These are phyloP conservation scores for Hedychridium roseum DNA, from an alignment of 2,888 invertebrate genomes.

Conservation along the genomic window DNA sequence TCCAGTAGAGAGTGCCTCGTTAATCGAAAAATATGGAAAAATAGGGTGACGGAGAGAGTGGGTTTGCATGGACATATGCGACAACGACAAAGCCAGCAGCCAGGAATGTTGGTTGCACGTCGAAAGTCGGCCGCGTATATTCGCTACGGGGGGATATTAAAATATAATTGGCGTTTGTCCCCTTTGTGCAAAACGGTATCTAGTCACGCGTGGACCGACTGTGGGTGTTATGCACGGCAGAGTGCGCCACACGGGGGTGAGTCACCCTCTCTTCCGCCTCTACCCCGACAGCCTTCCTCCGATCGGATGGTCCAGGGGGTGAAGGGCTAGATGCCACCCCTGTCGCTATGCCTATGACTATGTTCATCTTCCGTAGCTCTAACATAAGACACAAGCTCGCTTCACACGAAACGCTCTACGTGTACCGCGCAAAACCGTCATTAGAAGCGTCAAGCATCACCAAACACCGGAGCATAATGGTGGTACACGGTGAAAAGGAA, in stretches of 20 bases:
- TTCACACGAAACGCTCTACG: conserved; percentile 38
- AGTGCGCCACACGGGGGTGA: conserved; percentile 57
- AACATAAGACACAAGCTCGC: conserved; percentile 31
- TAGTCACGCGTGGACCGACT: conserved; percentile 60
- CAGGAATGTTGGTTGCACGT: conserved; percentile 30
- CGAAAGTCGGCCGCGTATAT: conserved; percentile 33
- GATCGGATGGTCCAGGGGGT: conserved; percentile 8
- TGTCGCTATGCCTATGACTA: conserved; percentile 48
- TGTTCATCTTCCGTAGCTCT: conserved; percentile 24
- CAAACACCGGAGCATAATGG: too few species aligned
- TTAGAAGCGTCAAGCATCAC: too few species aligned
- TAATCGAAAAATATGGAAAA: too few species aligned
- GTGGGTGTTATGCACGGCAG: conserved; percentile 61
- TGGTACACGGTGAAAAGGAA: too few species aligned
- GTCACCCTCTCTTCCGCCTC: conserved; percentile 51
- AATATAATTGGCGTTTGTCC: conserved; percentile 62
- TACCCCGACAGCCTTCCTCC: neutral
- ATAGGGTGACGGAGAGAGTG: too few species aligned
- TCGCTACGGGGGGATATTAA: conserved; percentile 51
- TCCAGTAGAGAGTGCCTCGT: too few species aligned
- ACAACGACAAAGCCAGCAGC: too few species aligned
- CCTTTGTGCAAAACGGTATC: conserved; percentile 60
- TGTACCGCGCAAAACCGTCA: too few species aligned
- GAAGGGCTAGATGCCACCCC: conserved; percentile 46
- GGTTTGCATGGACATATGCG: too few species aligned